Evolutionary conservation across 2,113 vertebrate species (phyloP).

Genomic region (Thomomys bottae): DNA sequence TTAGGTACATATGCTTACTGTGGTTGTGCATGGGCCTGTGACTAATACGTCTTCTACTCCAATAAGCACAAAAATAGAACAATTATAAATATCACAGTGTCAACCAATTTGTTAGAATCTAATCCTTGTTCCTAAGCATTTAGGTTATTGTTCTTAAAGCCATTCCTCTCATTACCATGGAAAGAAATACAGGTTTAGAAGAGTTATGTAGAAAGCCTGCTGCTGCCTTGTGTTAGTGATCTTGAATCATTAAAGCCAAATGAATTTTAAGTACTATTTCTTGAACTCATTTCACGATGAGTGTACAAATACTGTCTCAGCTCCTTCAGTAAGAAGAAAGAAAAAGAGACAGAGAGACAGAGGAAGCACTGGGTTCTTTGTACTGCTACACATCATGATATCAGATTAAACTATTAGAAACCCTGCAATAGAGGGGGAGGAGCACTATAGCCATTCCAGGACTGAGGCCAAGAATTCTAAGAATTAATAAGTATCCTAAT

Average conservation of each 20-base stretch:
- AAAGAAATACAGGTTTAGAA: neutral
- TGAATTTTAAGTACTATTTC: conserved; percentile 8
- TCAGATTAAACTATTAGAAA: neutral
- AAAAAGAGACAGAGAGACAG: neutral
- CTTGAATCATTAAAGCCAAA: conserved; percentile 9
- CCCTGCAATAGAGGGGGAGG: too few relatives aligned
- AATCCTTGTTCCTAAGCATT: conserved; percentile 64
- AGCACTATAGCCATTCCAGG: neutral
- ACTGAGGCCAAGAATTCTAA: neutral
- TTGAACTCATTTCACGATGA: conserved; percentile 24
- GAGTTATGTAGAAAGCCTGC: neutral
- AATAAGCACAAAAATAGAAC: conserved; percentile 59
- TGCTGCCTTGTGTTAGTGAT: neutral
- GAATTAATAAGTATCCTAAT: conserved; percentile 19
- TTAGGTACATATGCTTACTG: neutral
- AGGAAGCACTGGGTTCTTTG: neutral
- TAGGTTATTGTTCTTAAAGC: conserved; percentile 27
- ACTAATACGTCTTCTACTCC: conserved; percentile 17
- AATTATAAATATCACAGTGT: conserved; percentile 63
- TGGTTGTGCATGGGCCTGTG: conserved; percentile 12
- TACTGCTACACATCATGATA: neutral
- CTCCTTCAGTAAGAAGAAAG: neutral
- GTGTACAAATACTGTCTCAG: neutral
- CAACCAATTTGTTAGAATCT: conserved; percentile 45
- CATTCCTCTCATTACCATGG: neutral